Base-by-base conservation (phyloP, 2,888 invertebrate genomes). In the Synergus umbraculus region DNA sequence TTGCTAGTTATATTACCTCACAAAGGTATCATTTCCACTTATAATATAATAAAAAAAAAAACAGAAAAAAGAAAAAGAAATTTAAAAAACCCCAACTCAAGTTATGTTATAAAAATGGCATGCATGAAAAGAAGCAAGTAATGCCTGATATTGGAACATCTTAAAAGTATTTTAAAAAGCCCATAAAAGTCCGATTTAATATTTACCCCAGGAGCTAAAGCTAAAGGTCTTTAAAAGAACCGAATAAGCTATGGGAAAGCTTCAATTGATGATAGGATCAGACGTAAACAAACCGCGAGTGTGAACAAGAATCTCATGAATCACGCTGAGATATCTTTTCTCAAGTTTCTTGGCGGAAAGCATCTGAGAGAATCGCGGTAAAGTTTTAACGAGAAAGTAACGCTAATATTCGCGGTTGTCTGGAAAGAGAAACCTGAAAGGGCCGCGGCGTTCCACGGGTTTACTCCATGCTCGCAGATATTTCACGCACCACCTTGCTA, bases 401-500 rank as follows among this genome's bases (percentile, higher is more conserved):
- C 76, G 79, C 77, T 79, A 79, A 79, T 79, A 79, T 79, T 77
- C 79, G 79, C 64, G 69, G 69, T 79, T 69, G 77, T 63, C 63
- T 10, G 54, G 69, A 79, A 79, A 67, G 79, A 79, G 76, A 76
- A 79, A 77, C 49, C 63, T 77, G 79, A 79, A 77, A 67, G 58
- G 69, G 73, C 76, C 79, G 77, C 79, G 69, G 77, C 79, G 69
- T 76, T 79, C 76, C 76, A 79, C 76, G 79, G 65, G 76, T 76
- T 76, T 76, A 65, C 79, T 77, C 76, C 81, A 81, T 77, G 78
- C 82, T 79, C 79, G 82, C 81, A 83, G 82, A 86, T 87, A 86
- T 87, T 87, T 86, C 86, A 85, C 85, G 83, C 85, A 83, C 83
- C 82, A 82, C 84, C 85, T 84, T 85, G 84, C 84, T 85, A 82